Evolutionary conservation across 2,888 invertebrate genomes (phyloP), one percentile per base, ranked within the genome.

Genomic region (Notodonta ziczac): DNA sequence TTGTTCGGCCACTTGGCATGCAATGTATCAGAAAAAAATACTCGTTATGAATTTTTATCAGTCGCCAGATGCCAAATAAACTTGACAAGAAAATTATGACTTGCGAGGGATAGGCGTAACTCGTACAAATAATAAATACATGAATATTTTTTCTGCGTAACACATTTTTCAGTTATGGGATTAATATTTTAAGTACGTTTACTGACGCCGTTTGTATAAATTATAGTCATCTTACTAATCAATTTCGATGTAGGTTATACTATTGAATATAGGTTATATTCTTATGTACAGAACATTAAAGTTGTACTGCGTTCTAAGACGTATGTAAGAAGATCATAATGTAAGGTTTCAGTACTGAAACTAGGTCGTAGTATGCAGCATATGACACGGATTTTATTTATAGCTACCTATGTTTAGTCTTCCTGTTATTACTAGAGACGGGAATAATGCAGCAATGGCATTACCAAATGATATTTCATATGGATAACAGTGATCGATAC

Each of bases 301-400:
- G 9, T 6, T 10, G n/a, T 13, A 46, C 46, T 46, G n/a, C 46
- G 10, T 46, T 46, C n/a, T 0, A n/a, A 16, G 10, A 51, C 53
- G 13, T 35, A 13, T 24, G 24, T 53, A 53, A 40, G 13, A 9
- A 50, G 60, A 58, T 39, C 7, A 57, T 48, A 35, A 48, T 16
- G 54, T 70, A 70, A 63, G 70, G 70, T 63, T 70, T 71, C 70
- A 53, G 48, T 32, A 6, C 10, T 16, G 48, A 60, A 56, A 61
- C 63, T 70, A 68, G 70, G 65, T 46, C 65, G 55, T 57, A 35
- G 59, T 50, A 50, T 13, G 52, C n/a, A 14, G 54, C 6, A 14
- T 54, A 39, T 24, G 40, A 52, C 60, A 65, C 35, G 42, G 59
- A 56, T 60, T 57, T 57, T 0, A 54, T 59, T 56, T 57, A 42